Evolutionary conservation across 1,140 invertebrate species (phyloP), one percentile per base, ranked within the genome.

Genomic region (Macrocentrus cingulum): DNA sequence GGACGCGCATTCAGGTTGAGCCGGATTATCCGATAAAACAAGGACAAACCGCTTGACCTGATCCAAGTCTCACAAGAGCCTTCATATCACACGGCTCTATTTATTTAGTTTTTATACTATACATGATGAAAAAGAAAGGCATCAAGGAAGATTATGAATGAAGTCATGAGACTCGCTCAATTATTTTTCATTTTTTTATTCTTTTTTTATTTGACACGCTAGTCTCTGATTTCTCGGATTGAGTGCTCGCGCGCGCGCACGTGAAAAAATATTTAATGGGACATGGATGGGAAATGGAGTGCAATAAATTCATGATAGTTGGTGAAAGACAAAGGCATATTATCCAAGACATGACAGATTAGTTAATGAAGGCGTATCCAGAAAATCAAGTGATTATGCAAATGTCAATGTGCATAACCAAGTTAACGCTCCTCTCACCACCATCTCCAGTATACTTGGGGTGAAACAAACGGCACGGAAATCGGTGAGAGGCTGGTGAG

Each of bases 11-110:
- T 50, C 55, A 57, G 55, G 55, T 57, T 48, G 55, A 57, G 46
- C 55, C 37, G 55, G 55, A 57, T 57, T 46, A 57, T 57, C 55
- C 36, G 23, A 41, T 8, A 1, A 20, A 34, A 32, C 25, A 29
- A 29, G 25, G 36, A 57, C 36, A 46, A 57, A 57, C 55, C 55
- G 55, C 45, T 50, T 50, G 46, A 57, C 55, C 55, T 57, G 55
- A 36, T 42, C 23, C 32, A 13, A 50, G 22, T 41, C 29, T 49
- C n/a, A n/a, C 25, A 34, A 34, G 25, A 11, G 13, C 22, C 7
- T 4, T 11, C 29, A 15, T 25, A 18, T 48, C n/a, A 11, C 29
- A 18, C n/a, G 5, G 13, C 11, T 2, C 18, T 49, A 4, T 49
- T 49, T 34, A 23, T 15, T n/a, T 22, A n/a, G 11, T 13, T 23